Evolutionary conservation across 2,888 invertebrate species (phyloP).

Genomic region (Ophion ventricosus): DNA sequence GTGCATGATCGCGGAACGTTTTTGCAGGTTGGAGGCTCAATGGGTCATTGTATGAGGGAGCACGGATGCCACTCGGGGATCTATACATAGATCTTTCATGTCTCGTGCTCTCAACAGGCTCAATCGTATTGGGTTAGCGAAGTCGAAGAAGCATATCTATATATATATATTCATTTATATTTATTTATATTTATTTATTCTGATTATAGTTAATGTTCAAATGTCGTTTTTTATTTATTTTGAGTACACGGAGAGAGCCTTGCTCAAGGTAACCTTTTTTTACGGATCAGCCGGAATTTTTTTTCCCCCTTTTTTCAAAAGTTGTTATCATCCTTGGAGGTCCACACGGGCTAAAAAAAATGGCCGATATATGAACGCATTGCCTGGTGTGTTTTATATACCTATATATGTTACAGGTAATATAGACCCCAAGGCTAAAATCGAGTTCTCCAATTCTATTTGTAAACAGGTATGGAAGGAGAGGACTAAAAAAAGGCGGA

Average conservation of each 20-base stretch:
- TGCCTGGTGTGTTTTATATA: background rate
- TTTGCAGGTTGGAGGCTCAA: background rate
- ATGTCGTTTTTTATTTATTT: too few species aligned
- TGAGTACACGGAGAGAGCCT: too few species aligned
- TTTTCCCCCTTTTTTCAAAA: background rate
- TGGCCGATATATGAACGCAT: background rate
- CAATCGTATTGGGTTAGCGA: background rate
- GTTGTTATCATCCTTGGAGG: background rate
- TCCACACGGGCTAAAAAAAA: background rate
- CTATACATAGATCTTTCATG: too few species aligned
- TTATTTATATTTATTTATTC: too few species aligned
- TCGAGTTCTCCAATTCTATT: constrained; percentile 57
- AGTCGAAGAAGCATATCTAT: background rate
- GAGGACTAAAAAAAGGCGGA: constrained; percentile 36
- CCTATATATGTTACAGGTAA: constrained; percentile 1
- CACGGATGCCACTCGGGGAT: background rate
- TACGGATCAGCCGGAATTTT: background rate
- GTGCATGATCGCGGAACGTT: background rate
- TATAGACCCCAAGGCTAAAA: constrained; percentile 31
- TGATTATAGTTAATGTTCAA: too few species aligned
- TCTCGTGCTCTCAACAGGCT: background rate
- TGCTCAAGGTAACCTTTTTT: too few species aligned
- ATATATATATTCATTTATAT: too few species aligned
- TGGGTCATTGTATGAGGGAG: background rate
- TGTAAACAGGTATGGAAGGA: constrained; percentile 52